Conservation (phyloP, 2,113 vertebrate genomes). For the Australoheros scitulus region DNA sequence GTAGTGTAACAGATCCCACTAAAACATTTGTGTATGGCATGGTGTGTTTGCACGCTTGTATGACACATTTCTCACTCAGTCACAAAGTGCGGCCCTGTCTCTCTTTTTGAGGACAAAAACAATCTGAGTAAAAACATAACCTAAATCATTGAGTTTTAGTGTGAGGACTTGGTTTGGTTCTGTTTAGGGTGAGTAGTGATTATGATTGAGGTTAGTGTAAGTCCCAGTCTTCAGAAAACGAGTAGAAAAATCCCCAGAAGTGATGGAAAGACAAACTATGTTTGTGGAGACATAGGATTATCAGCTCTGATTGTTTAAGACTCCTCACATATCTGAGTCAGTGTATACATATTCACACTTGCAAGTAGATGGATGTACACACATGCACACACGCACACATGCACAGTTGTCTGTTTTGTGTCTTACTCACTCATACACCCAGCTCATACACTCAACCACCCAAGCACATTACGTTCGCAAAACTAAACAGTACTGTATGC, state of each 20-base stretch:
- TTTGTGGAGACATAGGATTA: slow-evolving; percentile 18
- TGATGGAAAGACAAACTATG: neutral
- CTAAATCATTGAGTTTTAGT: neutral
- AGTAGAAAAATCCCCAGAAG: neutral
- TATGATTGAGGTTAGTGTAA: neutral
- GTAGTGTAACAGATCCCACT: slow-evolving; percentile 42
- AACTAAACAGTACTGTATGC: slow-evolving; percentile 27
- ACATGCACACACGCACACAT: neutral
- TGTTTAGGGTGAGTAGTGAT: neutral
- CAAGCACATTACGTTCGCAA: slow-evolving; percentile 34
- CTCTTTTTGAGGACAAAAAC: neutral
- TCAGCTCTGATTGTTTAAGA: slow-evolving; percentile 24
- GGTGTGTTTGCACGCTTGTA: slow-evolving; percentile 1
- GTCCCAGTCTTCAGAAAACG: neutral
- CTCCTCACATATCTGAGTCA: slow-evolving; percentile 44
- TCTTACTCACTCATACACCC: neutral
- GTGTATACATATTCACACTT: slow-evolving; percentile 26
- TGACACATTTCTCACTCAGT: neutral
- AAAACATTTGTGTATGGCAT: neutral
- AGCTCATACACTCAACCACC: neutral
- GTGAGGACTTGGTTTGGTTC: neutral
- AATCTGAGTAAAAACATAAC: neutral
- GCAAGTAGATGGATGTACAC: neutral
- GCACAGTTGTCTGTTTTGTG: slow-evolving; percentile 20
- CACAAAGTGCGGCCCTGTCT: neutral